Evolutionary conservation across 2,888 invertebrate species (phyloP).

Genomic region (Callosobruchus maculatus): DNA sequence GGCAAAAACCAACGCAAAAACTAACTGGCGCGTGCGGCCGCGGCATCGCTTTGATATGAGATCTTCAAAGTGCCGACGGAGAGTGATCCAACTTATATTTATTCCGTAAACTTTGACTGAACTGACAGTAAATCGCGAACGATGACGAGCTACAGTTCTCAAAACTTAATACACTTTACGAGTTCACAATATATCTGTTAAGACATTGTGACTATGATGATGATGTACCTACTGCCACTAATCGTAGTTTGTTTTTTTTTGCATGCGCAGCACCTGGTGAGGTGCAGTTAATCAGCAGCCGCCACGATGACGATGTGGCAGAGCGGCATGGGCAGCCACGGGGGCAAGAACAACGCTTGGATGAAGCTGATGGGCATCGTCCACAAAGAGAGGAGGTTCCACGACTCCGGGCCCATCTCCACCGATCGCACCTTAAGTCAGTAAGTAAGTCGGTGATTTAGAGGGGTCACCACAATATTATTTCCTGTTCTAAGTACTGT

Average conservation of each 20-base stretch:
- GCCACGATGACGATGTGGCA: conserved; percentile 71
- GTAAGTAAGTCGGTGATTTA: conserved; percentile 52
- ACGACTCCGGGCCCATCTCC: conserved; percentile 58
- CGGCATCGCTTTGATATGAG: no score
- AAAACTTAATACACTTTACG: no score
- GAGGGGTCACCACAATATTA: neutral
- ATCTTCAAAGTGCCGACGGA: no score
- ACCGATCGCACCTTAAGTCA: conserved; percentile 66
- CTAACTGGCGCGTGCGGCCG: no score
- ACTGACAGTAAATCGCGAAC: no score
- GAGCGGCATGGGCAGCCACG: conserved; percentile 72
- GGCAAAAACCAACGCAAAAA: no score
- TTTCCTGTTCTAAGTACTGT: neutral
- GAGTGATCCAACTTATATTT: no score
- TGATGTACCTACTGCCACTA: no score
- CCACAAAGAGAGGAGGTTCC: conserved; percentile 69
- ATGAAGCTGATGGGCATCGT: conserved; percentile 80
- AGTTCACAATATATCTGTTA: no score
- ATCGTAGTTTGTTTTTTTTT: neutral
- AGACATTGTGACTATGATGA: no score
- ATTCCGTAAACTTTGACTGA: no score
- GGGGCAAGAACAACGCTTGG: conserved; percentile 75
- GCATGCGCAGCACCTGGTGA: neutral
- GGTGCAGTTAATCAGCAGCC: conserved; percentile 13
- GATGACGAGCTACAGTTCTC: no score